Conservation (phyloP, 1,140 invertebrate species). For the Colletes latitarsis region DNA sequence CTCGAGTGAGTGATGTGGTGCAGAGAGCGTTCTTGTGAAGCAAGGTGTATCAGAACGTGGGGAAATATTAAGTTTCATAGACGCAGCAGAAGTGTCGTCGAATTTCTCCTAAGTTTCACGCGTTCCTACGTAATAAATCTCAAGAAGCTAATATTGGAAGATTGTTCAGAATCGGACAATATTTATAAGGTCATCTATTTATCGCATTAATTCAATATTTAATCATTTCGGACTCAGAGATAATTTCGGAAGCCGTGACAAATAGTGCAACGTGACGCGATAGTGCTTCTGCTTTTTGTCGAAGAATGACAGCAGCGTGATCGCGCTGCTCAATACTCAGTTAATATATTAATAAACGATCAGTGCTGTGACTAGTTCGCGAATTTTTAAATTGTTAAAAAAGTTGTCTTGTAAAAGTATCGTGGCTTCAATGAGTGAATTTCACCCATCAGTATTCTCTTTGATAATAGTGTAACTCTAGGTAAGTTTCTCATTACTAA, state of each 20-base stretch:
- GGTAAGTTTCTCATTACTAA: slow-evolving; percentile 8
- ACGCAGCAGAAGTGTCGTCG: neutral
- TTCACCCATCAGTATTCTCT: neutral
- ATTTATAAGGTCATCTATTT: too few relatives aligned
- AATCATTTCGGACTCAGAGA: too few relatives aligned
- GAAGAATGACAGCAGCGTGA: too few relatives aligned
- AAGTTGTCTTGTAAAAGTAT: neutral
- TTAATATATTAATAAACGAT: too few relatives aligned
- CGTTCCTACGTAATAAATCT: neutral
- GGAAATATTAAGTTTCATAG: neutral
- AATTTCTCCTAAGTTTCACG: neutral
- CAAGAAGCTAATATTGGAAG: neutral
- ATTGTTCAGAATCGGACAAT: neutral
- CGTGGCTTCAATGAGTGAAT: neutral
- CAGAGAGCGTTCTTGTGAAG: neutral
- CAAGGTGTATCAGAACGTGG: neutral
- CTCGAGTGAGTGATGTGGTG: neutral
- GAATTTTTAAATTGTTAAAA: neutral
- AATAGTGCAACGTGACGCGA: too few relatives aligned
- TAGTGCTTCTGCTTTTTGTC: too few relatives aligned
- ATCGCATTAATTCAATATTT: too few relatives aligned
- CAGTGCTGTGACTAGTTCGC: neutral
- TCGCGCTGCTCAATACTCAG: too few relatives aligned
- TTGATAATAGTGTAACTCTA: neutral
- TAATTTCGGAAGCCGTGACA: too few relatives aligned